Conservation (phyloP, 2,113 vertebrate genomes). For the Cyprinus carpio region DNA sequence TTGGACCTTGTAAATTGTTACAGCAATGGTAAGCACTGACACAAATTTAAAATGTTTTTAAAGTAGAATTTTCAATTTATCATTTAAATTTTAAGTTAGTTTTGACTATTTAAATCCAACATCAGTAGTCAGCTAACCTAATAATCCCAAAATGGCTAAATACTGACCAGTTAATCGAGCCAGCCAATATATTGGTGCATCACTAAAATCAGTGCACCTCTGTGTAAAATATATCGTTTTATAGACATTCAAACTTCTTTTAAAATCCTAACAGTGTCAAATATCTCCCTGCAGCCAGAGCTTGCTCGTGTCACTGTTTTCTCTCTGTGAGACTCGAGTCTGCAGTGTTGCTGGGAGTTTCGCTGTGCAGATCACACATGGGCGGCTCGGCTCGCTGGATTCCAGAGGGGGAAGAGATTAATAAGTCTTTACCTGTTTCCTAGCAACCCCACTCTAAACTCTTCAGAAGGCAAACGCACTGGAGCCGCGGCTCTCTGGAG, state of each 20-base stretch:
- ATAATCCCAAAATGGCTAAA: neutral
- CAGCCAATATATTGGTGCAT: too few species aligned
- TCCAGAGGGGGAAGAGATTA: constrained; percentile 52
- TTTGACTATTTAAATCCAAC: neutral
- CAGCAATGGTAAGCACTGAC: too few species aligned
- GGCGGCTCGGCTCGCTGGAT: constrained; percentile 20
- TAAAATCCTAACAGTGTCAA: neutral
- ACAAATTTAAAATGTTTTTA: too few species aligned
- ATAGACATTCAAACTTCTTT: neutral
- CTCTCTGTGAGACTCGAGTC: neutral
- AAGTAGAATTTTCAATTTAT: too few species aligned
- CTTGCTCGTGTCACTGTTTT: constrained; percentile 2
- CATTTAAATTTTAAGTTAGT: neutral
- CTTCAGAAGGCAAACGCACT: constrained; percentile 19
- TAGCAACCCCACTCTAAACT: constrained; percentile 52
- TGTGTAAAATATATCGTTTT: neutral
- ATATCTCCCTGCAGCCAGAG: neutral
- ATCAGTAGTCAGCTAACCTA: neutral
- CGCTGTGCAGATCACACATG: constrained; percentile 30
- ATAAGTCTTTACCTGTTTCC: constrained; percentile 59
- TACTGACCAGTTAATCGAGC: neutral
- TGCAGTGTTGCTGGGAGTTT: constrained; percentile 33
- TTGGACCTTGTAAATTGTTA: too few species aligned
- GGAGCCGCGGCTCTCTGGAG: constrained; percentile 22
- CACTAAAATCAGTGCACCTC: neutral